Percentiles rank a stretch among this genome's conserved stretches.
These are phyloP conservation scores for Onthophagus sagittarius DNA, from an alignment of 2,888 invertebrate species.

Conservation along the genomic window DNA sequence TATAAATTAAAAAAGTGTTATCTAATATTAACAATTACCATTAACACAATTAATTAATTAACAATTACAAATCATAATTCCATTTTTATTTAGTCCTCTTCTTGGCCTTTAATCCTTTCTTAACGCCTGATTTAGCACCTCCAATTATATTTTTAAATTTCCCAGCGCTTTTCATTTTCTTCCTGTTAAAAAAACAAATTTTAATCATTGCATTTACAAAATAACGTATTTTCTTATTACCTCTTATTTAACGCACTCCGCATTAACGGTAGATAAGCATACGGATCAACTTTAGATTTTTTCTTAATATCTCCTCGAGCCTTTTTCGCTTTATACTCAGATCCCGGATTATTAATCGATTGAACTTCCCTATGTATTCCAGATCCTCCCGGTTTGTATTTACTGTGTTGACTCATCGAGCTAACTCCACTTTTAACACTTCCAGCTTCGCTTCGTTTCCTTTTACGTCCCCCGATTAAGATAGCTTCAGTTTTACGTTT, in stretches of 20 bases:
- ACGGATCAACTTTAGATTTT: conserved; percentile 82
- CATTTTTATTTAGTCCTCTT: conserved; percentile 17
- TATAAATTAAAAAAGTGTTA: no score
- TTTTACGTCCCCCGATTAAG: conserved; percentile 42
- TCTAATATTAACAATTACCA: no score
- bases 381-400: conserved; percentile 74
- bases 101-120: conserved; percentile 50
- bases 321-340: conserved; percentile 73
- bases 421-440: conserved; percentile 56
- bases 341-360: conserved; percentile 44
- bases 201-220: background rate
- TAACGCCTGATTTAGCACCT: conserved; percentile 67
- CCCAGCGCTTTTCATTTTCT: conserved; percentile 70
- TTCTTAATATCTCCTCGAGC: conserved; percentile 82
- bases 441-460: conserved; percentile 53
- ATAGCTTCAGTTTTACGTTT: conserved; percentile 43
- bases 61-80: background rate
- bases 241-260: conserved; percentile 78
- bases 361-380: conserved; percentile 73
- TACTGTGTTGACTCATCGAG: conserved; percentile 53
- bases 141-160: conserved; percentile 77
- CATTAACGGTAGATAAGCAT: conserved; percentile 83
- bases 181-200: conserved; percentile 58
- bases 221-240: conserved; percentile 45
- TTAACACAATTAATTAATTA: conserved; percentile 2